Conservation (phyloP, 2,888 invertebrate species). For the Polydrusus pterygomalis region DNA sequence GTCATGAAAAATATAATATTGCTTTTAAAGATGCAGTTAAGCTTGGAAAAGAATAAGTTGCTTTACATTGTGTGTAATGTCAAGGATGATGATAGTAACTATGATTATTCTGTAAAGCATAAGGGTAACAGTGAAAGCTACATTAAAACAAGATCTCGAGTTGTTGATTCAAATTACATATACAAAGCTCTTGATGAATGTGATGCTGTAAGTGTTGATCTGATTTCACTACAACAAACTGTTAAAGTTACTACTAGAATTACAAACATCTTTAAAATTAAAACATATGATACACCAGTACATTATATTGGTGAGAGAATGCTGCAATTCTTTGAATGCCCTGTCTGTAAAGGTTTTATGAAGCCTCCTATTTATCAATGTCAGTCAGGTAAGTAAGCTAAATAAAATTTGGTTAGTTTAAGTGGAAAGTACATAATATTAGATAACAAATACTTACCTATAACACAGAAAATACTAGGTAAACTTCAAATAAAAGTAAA, state of each 20-base stretch:
- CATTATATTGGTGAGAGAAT: conserved; percentile 63
- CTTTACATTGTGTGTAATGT: conserved; percentile 64
- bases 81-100: conserved; percentile 60
- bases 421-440: too few relatives aligned
- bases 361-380: conserved; percentile 68
- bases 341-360: conserved; percentile 67
- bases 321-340: conserved; percentile 66
- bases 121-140: conserved; percentile 63
- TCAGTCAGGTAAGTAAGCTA: conserved; percentile 57
- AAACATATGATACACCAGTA: conserved; percentile 53
- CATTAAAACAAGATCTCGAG: conserved; percentile 64
- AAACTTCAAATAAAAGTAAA: too few relatives aligned
- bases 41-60: conserved; percentile 59
- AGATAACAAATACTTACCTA: too few relatives aligned
- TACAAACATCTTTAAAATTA: conserved; percentile 61
- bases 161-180: conserved; percentile 58
- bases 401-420: too few relatives aligned
- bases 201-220: conserved; percentile 61
- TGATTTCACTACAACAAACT: conserved; percentile 62
- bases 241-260: conserved; percentile 60
- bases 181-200: conserved; percentile 59
- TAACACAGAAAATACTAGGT: too few relatives aligned
- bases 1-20: conserved; percentile 62
- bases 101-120: conserved; percentile 65
- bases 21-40: conserved; percentile 62